Percentiles rank a stretch among this genome's conserved stretches.
These are phyloP conservation scores for Eumacrocentrus americanus DNA, from an alignment of 2,888 invertebrate species.

Conservation along the genomic window DNA sequence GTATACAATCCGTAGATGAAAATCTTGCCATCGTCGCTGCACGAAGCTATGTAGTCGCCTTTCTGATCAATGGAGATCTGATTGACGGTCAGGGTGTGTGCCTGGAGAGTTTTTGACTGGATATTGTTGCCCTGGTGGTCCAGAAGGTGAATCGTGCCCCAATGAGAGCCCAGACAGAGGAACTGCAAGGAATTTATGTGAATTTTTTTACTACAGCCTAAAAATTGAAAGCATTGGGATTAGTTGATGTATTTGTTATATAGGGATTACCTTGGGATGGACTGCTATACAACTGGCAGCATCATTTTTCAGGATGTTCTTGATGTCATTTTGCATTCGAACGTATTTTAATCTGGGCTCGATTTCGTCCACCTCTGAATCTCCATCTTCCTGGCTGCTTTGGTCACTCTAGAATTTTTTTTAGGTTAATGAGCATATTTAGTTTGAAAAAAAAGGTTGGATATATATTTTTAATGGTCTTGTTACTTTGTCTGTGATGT, in stretches of 20 bases:
- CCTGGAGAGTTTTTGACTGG: conserved; percentile 73
- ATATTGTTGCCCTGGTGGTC: conserved; percentile 91
- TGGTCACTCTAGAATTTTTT: conserved; percentile 48
- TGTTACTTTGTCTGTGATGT: background rate
- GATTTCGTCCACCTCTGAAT: conserved; percentile 66
- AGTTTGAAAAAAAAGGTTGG: background rate
- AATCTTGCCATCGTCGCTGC: conserved; percentile 89
- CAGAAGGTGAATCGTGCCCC: conserved; percentile 87
- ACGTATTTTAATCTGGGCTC: conserved; percentile 93
- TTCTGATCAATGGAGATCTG: conserved; percentile 91
- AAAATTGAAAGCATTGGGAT: background rate
- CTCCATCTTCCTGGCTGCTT: conserved; percentile 54
- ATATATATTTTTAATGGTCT: background rate
- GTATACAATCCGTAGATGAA: conserved; percentile 88
- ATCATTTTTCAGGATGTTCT: conserved; percentile 82
- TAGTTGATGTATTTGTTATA: background rate
- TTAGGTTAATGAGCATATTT: background rate
- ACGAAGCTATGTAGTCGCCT: conserved; percentile 93
- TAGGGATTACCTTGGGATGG: conserved; percentile 84
- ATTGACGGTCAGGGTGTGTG: conserved; percentile 91
- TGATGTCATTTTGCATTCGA: conserved; percentile 85
- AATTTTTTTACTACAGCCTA: conserved; percentile 15
- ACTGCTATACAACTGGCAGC: conserved; percentile 92
- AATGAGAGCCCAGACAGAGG: conserved; percentile 89
- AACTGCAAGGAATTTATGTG: conserved; percentile 74